Percentiles rank a stretch among this genome's conserved stretches.
phyloP scores from a whole-genome alignment of 2,113 vertebrate species.

The Elaphurus davidianus region DNA sequence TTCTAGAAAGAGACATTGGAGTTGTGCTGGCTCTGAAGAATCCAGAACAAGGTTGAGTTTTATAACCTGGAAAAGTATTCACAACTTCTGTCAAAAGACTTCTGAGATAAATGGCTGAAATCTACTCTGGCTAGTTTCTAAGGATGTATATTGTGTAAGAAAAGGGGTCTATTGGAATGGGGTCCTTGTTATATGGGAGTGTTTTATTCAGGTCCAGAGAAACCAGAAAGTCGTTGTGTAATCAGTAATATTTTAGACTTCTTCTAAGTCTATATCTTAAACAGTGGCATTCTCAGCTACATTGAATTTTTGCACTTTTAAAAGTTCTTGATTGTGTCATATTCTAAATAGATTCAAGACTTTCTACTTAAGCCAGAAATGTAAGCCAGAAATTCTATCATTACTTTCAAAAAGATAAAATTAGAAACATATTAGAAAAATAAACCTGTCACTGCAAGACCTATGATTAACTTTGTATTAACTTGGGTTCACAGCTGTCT shows the following conservation, averaged over 20 bases:
- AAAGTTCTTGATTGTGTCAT: not conserved
- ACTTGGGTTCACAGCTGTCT: not conserved
- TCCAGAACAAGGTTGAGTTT: slow-evolving; percentile 35
- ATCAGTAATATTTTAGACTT: not conserved
- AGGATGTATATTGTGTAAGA: slow-evolving; percentile 26
- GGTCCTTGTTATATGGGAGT: not conserved
- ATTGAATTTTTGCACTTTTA: not conserved
- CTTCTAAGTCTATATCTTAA: slow-evolving; percentile 37
- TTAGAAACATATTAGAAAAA: slow-evolving; percentile 18
- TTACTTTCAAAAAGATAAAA: slow-evolving; percentile 22
- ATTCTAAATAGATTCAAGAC: not conserved
- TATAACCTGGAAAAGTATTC: slow-evolving; percentile 56
- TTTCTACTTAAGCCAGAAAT: not conserved
- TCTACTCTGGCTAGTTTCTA: slow-evolving; percentile 56
- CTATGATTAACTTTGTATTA: slow-evolving; percentile 22
- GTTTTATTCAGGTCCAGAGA: slow-evolving; percentile 5
- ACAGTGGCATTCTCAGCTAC: slow-evolving; percentile 13
- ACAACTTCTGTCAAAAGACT: slow-evolving; percentile 23
- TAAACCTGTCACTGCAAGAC: not conserved
- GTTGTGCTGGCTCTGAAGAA: slow-evolving; percentile 11
- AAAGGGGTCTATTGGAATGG: not conserved
- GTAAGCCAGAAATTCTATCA: not conserved
- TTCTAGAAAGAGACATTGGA: slow-evolving; percentile 19
- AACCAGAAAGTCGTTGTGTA: not conserved
- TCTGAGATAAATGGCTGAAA: slow-evolving; percentile 42